Base-by-base conservation (phyloP, 2,888 invertebrate genomes). In the Mythimna albipuncta region DNA sequence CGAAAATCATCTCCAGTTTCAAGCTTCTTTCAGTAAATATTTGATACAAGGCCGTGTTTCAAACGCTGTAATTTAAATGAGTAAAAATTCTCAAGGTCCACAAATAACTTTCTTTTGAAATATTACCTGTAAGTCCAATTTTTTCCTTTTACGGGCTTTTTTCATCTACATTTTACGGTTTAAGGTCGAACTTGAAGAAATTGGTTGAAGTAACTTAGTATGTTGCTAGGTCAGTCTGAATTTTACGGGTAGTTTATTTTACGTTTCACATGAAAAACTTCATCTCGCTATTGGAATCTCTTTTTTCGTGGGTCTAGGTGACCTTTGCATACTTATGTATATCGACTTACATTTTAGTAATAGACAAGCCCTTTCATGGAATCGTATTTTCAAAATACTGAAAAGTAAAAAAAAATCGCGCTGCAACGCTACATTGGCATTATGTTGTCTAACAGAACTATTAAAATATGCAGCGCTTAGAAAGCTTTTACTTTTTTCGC, bases 51-150 rank as follows among this genome's bases (percentile, higher is more conserved):
- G 47, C 50, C 61, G 7, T n/a, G 4, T 75, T 32, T 55, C 54
- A 57, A 54, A 54, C 54, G 54, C 6, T 19, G 38, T 21, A 79
- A 72, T 79, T 72, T 55, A 75, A 79, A 79, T 50, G 21, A 75
- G 21, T 55, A 79, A 75, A 75, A 79, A 79, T 79, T 79, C 54
- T 62, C 32, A 62, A 72, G 79, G 41, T 47, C 32, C 50, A 35
- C 21, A 69, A 77, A 77, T 77, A 63, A 52, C n/a, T 79, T 38
- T 63, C 59, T 38, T 79, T 64, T 79, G 80, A 75, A 71, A 75
- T 79, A 41, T 55, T 21, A 41, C 47, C 55, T n/a, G 19, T 16
- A 50, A 44, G 52, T 54, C 32, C 38, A 71, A 61, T 59, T 47
- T 21, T 19, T 54, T 9, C 7, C 32, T 75, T 70, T 79, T 72